A percentile compares a stretch with the other conserved stretches of the same genome.
These are phyloP conservation scores for Lasioglossum morio DNA, from an alignment of 2,888 invertebrate genomes.

Conservation along the genomic window DNA sequence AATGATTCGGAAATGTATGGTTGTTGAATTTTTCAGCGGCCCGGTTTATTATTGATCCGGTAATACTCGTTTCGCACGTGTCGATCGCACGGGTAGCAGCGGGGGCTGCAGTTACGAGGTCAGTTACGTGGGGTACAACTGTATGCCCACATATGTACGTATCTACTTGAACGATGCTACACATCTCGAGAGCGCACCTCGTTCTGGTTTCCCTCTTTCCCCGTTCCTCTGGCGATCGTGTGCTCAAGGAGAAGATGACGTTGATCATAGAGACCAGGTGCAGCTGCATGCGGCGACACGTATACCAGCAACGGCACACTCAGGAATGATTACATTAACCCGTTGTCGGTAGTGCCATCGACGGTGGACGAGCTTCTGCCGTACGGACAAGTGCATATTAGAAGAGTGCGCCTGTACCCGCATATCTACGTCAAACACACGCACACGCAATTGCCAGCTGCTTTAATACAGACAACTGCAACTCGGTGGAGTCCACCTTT, in stretches of 20 bases:
- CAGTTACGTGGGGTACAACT: conserved; percentile 71
- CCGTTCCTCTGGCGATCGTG: conserved; percentile 52
- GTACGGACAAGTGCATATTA: conserved; percentile 42
- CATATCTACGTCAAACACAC: conserved; percentile 43
- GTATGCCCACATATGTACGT: conserved; percentile 64
- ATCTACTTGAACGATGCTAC: conserved; percentile 67
- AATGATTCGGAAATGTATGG: conserved; percentile 49
- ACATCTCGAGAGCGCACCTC: conserved; percentile 45
- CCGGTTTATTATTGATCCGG: conserved; percentile 63
- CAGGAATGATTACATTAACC: conserved; percentile 79
- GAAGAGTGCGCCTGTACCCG: conserved; percentile 37
- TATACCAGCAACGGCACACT: conserved; percentile 72
- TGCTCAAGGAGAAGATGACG: conserved; percentile 68
- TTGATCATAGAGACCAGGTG: conserved; percentile 72
- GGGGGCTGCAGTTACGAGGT: conserved; percentile 67
- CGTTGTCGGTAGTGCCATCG: conserved; percentile 67
- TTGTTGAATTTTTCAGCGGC: conserved; percentile 62
- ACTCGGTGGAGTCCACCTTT: conserved; percentile 28
- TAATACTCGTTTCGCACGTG: conserved; percentile 59
- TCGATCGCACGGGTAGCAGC: conserved; percentile 53
- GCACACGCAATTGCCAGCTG: conserved; percentile 32
- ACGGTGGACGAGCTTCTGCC: conserved; percentile 47
- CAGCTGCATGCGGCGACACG: conserved; percentile 77
- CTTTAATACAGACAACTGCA: conserved; percentile 25
- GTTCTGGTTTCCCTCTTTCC: conserved; percentile 24